Percentiles rank a stretch among this genome's conserved stretches.
These are phyloP conservation scores for Trachops cirrhosus DNA, from an alignment of 2,797 vertebrate genomes.

Conservation along the genomic window DNA sequence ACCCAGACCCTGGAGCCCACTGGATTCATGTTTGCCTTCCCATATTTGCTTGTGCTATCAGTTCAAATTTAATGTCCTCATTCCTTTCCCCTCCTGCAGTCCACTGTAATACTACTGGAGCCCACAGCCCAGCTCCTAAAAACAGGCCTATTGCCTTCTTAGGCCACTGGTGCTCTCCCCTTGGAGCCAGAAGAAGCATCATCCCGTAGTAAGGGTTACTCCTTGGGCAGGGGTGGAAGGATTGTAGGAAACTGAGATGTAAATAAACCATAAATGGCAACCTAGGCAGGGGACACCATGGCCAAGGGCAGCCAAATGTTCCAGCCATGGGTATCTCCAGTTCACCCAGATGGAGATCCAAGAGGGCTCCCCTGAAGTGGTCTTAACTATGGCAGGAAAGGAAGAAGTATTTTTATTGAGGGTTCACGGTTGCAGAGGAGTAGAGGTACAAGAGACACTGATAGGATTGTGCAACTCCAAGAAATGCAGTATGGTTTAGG, in stretches of 20 bases:
- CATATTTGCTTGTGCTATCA: not conserved
- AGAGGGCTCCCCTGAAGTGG: not conserved
- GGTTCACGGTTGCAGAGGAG: not conserved
- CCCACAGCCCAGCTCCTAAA: not conserved
- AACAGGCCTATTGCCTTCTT: not conserved
- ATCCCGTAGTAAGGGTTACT: rapidly evolving
- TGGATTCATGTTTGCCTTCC: not conserved
- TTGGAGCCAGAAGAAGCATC: not conserved
- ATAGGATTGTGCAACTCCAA: not conserved
- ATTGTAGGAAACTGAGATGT: not conserved
- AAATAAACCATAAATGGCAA: not conserved
- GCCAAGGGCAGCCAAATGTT: not conserved
- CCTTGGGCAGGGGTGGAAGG: rapidly evolving
- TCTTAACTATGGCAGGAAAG: not conserved
- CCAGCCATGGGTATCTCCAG: not conserved
- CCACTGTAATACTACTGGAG: too few species aligned
- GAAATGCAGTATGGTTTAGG: not conserved
- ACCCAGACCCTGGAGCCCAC: not conserved
- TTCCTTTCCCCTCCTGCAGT: not conserved
- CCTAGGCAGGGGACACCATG: rapidly evolving
- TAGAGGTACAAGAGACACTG: not conserved
- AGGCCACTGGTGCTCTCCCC: not conserved
- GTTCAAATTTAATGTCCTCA: not conserved
- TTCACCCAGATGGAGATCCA: not conserved
- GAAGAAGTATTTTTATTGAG: not conserved